Evolutionary conservation across 2,797 vertebrate species (phyloP).

Genomic region (Rhynchonycteris naso): DNA sequence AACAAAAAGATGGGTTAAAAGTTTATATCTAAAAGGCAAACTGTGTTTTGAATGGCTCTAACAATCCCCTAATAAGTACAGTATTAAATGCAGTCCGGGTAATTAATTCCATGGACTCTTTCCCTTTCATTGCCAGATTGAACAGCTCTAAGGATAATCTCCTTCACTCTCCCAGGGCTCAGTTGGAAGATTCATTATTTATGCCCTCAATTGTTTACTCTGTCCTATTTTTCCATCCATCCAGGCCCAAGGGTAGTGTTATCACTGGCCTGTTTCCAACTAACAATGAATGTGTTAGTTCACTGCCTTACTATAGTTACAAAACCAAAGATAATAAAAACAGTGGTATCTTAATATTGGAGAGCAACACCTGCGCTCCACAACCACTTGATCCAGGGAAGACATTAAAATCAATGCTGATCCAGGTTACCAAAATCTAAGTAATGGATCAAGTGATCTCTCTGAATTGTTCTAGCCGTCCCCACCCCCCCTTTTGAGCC

Average conservation of each 20-base stretch:
- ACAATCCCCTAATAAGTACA: constrained; percentile 34
- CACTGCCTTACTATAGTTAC: constrained; percentile 58
- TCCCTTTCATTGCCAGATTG: constrained; percentile 61
- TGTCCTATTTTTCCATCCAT: constrained; percentile 73
- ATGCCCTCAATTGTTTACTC: constrained; percentile 71
- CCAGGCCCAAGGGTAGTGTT: constrained; percentile 62
- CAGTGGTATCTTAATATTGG: constrained; percentile 40
- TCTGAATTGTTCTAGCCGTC: constrained; percentile 59
- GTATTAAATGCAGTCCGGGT: constrained; percentile 59
- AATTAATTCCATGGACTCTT: constrained; percentile 70
- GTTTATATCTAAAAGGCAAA: constrained; percentile 45
- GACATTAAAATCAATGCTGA: constrained; percentile 68
- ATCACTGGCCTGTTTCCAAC: constrained; percentile 73
- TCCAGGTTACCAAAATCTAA: constrained; percentile 80
- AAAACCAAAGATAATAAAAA: constrained; percentile 65
- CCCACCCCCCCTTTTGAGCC: constrained; percentile 60
- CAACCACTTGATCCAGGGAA: constrained; percentile 51
- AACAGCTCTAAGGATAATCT: constrained; percentile 73
- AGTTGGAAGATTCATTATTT: constrained; percentile 79
- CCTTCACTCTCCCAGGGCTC: constrained; percentile 65
- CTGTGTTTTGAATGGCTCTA: constrained; percentile 54
- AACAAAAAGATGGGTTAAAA: constrained; percentile 6
- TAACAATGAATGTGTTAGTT: constrained; percentile 52
- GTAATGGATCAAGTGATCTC: constrained; percentile 55
- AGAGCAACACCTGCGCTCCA: background rate